Evolutionary conservation across 2,797 vertebrate genomes (phyloP), one percentile per base, ranked within the genome.

Genomic region (Falco columbarius): DNA sequence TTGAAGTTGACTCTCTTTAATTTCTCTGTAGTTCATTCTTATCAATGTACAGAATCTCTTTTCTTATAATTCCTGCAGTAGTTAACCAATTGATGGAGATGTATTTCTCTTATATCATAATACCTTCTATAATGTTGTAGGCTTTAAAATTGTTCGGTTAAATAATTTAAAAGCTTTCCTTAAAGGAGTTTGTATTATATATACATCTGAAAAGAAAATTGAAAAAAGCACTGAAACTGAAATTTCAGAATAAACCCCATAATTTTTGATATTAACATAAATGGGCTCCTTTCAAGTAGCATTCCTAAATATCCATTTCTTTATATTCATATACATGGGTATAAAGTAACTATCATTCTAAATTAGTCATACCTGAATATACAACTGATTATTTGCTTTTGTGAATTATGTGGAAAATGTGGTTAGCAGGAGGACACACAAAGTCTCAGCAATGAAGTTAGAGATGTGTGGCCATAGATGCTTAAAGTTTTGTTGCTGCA

Each of bases 131-230:
- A 62, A 56, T 82, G 61, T 17, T 32, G n/a, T 77, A 81, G 34
- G 9, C 44, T 90, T 77, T 71, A 62, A 89, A 94, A 85, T 73
- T 67, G 19, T 71, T 89, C 6, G 2, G 10, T 22, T 88, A 21
- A 63, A 88, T 84, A 81, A 47, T 81, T 92, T 81, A 88, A 97
- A 89, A 94, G 70, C 75, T 79, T 91, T 85, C 29, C 3, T 61
- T 95, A 76, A 32, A 82, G 46, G 71, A 90, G 17, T 87, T 58
- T 80, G 17, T 49, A 29, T 90, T 59, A 75, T 34, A 67, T 23
- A 30, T 58, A 56, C 16, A 59, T 47, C 34, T 79, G 36, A 81
- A 84, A 93, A 89, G 10, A 88, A 74, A 86, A 81, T 44, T 32
- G 29, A 47, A 67, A 68, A 91, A 86, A 88, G 5, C 61, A 67